Conservation (phyloP, 2,797 vertebrate genomes). For the Phrynocephalus forsythii region DNA sequence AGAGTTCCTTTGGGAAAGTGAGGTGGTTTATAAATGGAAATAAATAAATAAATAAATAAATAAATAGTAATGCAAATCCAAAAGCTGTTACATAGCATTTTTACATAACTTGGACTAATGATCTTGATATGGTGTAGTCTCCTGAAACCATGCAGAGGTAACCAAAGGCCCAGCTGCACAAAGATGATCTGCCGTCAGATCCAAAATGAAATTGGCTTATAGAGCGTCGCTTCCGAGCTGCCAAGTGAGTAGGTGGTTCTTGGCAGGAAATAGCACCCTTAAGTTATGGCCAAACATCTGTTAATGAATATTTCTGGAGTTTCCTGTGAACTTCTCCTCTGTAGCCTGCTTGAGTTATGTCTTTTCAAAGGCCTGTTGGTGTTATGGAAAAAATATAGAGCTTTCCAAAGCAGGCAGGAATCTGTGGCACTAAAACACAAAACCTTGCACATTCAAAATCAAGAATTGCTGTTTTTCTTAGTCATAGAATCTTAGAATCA, state of each 20-base stretch:
- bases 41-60: no score
- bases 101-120: neutral
- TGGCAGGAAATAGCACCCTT: neutral
- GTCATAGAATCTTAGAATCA: neutral
- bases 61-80: neutral
- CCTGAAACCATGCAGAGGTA: neutral
- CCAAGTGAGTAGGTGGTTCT: constrained; percentile 34
- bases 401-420: neutral
- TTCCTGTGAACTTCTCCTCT: constrained; percentile 1
- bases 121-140: neutral
- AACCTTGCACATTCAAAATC: constrained; percentile 1
- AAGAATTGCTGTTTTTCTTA: neutral
- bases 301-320: constrained; percentile 5
- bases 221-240: neutral
- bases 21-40: no score
- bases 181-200: neutral
- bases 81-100: no score
- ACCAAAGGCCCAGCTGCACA: neutral
- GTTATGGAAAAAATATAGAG: neutral
- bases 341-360: neutral
- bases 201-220: constrained; percentile 2
- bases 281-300: constrained; percentile 17
- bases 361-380: neutral
- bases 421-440: neutral
- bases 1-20: no score